A percentile compares a stretch with the other conserved stretches of the same genome.
Conservation (phyloP, 2,113 vertebrate species). For the Peucedramus taeniatus region DNA sequence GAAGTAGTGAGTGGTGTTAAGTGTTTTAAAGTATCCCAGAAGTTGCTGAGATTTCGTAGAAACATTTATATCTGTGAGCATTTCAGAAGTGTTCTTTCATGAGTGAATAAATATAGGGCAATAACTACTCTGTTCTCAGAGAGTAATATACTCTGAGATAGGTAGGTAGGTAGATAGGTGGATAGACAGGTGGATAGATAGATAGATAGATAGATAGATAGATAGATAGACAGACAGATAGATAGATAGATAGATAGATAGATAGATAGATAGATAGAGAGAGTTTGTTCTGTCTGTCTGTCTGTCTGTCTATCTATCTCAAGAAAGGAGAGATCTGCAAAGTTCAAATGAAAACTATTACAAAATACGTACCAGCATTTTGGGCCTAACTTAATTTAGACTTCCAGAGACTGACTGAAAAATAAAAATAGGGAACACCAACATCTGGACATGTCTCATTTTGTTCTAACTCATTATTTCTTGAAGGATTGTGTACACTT, state of each 20-base stretch:
- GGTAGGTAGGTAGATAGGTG: fast-evolving
- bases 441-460: background rate
- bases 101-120: background rate
- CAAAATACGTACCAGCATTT: background rate
- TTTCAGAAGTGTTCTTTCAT: background rate
- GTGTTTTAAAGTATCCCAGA: background rate
- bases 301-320: background rate
- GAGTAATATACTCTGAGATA: background rate
- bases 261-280: background rate
- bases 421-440: background rate
- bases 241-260: too few species aligned
- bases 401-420: background rate
- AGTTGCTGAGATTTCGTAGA: background rate
- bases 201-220: background rate
- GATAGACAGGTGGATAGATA: background rate
- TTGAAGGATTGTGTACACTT: background rate
- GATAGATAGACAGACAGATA: too few species aligned
- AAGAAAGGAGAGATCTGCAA: background rate
- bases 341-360: background rate
- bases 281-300: background rate
- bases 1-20: background rate
- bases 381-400: background rate
- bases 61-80: background rate
- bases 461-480: background rate
- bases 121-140: background rate